A percentile compares a stretch with the other conserved stretches of the same genome.
phyloP scores from a whole-genome alignment of 1,140 invertebrate genomes.

The Globodera ellingtonae region DNA sequence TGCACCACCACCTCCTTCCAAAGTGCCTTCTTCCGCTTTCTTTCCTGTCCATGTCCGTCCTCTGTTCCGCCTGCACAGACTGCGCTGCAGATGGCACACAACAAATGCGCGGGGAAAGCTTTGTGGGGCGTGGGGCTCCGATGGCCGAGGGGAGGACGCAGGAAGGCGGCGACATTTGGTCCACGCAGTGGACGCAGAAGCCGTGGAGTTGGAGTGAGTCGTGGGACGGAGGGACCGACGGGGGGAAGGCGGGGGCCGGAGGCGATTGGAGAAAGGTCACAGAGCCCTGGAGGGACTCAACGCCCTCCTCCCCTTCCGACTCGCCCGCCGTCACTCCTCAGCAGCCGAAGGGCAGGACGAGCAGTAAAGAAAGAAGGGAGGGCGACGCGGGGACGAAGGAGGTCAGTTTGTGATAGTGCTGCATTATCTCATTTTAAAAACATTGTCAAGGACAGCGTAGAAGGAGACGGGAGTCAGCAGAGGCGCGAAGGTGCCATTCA shows the following conservation, averaged over 20 bases:
- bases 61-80: conserved; percentile 2
- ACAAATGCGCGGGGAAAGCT: conserved; percentile 14
- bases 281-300: background rate
- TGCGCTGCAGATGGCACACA: background rate
- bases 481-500: background rate
- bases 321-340: background rate
- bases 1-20: background rate
- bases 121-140: background rate
- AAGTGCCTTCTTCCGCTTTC: background rate
- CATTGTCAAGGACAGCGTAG: background rate
- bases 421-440: background rate
- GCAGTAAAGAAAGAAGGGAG: background rate
- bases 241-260: background rate
- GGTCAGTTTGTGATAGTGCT: background rate
- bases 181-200: conserved; percentile 19
- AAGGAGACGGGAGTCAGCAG: background rate
- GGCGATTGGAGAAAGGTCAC: background rate
- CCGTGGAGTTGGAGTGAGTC: conserved; percentile 27
- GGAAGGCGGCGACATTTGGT: conserved; percentile 1
- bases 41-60: background rate
- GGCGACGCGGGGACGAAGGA: background rate
- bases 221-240: background rate
- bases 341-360: background rate
- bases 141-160: background rate
- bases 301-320: background rate